Evolutionary conservation across 37 sponge, comb jelly and placozoan species (phyloP), one percentile per base, ranked within the genome.

Genomic region (Chondrosia reniformis): DNA sequence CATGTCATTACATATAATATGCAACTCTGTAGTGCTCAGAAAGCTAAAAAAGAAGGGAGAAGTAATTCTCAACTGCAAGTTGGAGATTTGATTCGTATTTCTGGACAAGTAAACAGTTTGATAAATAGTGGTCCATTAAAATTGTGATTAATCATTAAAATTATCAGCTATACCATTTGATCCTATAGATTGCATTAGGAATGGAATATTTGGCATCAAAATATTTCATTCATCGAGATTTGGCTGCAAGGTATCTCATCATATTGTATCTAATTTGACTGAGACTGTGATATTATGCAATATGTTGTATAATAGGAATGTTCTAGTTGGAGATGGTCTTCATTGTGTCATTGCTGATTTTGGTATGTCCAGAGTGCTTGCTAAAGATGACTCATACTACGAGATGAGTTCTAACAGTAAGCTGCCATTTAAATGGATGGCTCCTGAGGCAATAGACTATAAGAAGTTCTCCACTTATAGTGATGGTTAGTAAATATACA

Each of bases 351-450:
- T 87, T 7, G 37, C 61, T 55, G 87, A 82, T 31, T 87, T 87
- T 61, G 82, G 83, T 13, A 56, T 77, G 34, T 87, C 82, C 13
- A 58, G 79, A 34, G 62, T 55, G 30, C 78, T 87, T 27, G 81
- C 81, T 33, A 72, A 69, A 39, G 79, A 77, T 1, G 63, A 72
- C 33, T 39, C 73, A 19, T 82, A 78, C 78, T 81, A 82, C 44
- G 38, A 72, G 15, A 25, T 87, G 39, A 81, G 42, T 17, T 22
- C 49, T 36, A 33, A 25, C 0, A 71, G 31, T 22, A 77, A 73
- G 43, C 75, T 87, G 33, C 87, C 87, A 25, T 67, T 78, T n/a
- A 87, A 87, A 58, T 87, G 87, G 87, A 80, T 87, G 83, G 81
- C 87, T n/a, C 73, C 72, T 17, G 87, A 87, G 55, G 40, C 75